Evolutionary conservation across 2,113 vertebrate species (phyloP).

Genomic region (Morone saxatilis): DNA sequence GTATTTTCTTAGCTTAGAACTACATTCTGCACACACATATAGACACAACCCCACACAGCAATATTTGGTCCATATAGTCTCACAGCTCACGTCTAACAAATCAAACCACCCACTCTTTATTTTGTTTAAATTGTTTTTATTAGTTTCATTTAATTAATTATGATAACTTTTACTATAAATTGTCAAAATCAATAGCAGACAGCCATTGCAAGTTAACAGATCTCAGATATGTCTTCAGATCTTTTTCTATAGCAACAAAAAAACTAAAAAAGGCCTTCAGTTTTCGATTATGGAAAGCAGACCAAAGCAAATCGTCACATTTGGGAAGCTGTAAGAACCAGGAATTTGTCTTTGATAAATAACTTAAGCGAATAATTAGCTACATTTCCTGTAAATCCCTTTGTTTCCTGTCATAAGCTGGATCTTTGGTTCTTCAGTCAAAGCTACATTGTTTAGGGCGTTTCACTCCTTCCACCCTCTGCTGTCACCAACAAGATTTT

Average conservation of each 20-base stretch:
- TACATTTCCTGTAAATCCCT: not conserved
- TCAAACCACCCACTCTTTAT: not conserved
- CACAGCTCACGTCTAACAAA: too few species aligned
- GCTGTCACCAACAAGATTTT: not conserved
- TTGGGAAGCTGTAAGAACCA: not conserved
- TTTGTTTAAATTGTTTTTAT: not conserved
- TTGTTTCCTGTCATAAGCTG: not conserved
- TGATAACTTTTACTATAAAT: too few species aligned
- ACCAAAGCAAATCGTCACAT: not conserved
- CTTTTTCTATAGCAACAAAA: not conserved
- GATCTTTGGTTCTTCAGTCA: not conserved
- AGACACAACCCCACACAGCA: not conserved
- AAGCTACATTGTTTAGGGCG: not conserved
- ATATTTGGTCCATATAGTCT: not conserved
- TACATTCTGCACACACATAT: not conserved
- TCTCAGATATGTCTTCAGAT: not conserved
- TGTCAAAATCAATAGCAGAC: too few species aligned
- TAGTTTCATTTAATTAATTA: not conserved
- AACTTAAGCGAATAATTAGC: not conserved
- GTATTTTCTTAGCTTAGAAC: constrained; percentile 13
- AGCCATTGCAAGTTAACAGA: too few species aligned
- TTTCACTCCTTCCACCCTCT: not conserved
- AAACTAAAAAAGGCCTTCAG: not conserved
- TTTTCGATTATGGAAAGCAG: not conserved
- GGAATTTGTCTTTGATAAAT: not conserved